A percentile compares a stretch with the other conserved stretches of the same genome.
Evolutionary conservation across 2,113 vertebrate species (phyloP).

Genomic region (Tenebrosternarchus preto): DNA sequence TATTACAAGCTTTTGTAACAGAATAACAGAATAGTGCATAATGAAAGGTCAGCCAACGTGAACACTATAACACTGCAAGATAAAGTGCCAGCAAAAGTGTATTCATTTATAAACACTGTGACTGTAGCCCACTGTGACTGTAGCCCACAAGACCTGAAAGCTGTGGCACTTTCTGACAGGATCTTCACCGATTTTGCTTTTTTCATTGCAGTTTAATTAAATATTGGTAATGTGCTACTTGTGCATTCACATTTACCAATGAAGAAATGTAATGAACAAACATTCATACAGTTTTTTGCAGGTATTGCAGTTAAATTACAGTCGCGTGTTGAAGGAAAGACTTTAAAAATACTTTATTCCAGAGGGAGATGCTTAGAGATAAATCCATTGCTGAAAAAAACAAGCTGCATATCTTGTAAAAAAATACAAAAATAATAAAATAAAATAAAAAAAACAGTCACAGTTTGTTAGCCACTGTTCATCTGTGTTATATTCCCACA

Average conservation of each 20-base stretch:
- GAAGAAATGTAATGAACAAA: conserved; percentile 11
- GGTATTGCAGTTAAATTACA: conserved; percentile 3
- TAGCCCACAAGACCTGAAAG: background rate
- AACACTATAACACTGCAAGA: conserved; percentile 25
- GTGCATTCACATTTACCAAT: conserved; percentile 3
- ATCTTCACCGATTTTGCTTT: background rate
- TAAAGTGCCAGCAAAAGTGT: conserved; percentile 36
- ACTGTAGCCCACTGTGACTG: background rate
- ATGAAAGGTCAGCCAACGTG: background rate
- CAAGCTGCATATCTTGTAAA: conserved; percentile 19
- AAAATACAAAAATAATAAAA: too few species aligned
- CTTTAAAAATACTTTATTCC: conserved; percentile 26
- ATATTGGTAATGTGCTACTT: conserved; percentile 5
- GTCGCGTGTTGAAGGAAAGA: background rate
- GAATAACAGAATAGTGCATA: conserved; percentile 19
- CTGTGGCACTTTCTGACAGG: background rate
- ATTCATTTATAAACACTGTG: conserved; percentile 23
- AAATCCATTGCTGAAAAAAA: conserved; percentile 14
- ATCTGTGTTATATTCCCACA: background rate
- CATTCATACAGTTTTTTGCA: background rate
- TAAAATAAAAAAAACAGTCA: conserved; percentile 13
- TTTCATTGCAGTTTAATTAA: conserved; percentile 3
- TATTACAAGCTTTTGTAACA: conserved; percentile 12
- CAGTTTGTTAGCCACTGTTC: background rate
- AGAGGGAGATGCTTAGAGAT: conserved; percentile 20